Percentiles rank a stretch among this genome's conserved stretches.
Evolutionary conservation across 1,140 invertebrate genomes (phyloP).

Genomic region (Acromyrmex echinatior): DNA sequence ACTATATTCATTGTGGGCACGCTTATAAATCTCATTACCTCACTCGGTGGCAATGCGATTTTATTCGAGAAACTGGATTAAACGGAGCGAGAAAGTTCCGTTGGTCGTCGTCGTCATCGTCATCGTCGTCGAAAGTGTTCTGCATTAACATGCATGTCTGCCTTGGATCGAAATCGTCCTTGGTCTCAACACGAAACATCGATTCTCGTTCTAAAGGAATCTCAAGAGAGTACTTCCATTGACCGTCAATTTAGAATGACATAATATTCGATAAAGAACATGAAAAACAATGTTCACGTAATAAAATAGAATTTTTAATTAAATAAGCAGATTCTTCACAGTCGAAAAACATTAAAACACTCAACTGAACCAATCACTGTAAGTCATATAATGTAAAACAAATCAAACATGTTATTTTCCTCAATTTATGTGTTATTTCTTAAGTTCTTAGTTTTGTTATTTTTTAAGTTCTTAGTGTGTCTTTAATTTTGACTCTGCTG

Average conservation of each 20-base stretch:
- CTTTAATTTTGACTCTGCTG: no score
- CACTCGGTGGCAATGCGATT: slow-evolving; percentile 68
- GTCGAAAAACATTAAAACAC: background rate
- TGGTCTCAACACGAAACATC: slow-evolving; percentile 49
- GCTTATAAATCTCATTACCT: slow-evolving; percentile 61
- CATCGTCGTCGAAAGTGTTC: slow-evolving; percentile 79
- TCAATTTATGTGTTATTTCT: no score
- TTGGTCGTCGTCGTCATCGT: slow-evolving; percentile 74
- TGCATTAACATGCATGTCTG: slow-evolving; percentile 67
- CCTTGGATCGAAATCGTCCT: slow-evolving; percentile 69
- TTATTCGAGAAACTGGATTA: slow-evolving; percentile 86
- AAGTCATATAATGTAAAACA: background rate
- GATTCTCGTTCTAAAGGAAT: slow-evolving; percentile 2
- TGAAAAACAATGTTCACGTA: background rate
- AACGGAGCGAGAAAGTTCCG: slow-evolving; percentile 84
- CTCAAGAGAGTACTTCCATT: background rate
- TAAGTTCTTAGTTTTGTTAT: no score
- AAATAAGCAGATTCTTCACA: background rate
- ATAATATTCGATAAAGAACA: background rate
- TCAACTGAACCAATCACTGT: no score
- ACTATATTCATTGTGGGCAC: background rate
- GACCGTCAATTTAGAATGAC: background rate
- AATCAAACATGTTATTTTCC: no score
- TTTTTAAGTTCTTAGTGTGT: no score
- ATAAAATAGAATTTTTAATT: background rate